These are phyloP conservation scores for Pocillopora meandrina DNA, from an alignment of 92 coral and sea anemone genomes.

Conservation along the genomic window DNA sequence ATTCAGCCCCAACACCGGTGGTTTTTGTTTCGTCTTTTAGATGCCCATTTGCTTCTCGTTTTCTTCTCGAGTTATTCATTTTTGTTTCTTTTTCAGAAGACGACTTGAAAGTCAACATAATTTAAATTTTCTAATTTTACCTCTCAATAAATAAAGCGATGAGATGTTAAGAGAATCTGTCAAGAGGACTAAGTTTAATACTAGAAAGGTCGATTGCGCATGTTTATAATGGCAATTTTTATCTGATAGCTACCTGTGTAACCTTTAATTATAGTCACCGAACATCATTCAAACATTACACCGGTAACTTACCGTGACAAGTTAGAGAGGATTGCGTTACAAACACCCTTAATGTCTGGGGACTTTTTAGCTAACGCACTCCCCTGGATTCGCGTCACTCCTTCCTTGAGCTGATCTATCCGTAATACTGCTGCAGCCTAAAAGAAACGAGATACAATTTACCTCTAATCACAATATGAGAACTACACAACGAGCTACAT, in stretches of 20 bases:
- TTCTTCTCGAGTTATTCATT: conserved; percentile 9
- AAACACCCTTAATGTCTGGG: conserved; percentile 13
- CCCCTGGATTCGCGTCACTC: conserved; percentile 10
- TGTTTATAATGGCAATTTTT: background rate
- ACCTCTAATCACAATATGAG: too few species aligned
- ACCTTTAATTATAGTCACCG: too few species aligned
- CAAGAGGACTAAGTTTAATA: too few species aligned
- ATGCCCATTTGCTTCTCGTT: conserved; percentile 17
- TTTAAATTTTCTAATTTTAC: background rate
- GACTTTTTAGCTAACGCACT: conserved; percentile 23
- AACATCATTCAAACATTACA: too few species aligned
- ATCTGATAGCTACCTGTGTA: too few species aligned
- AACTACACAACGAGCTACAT: too few species aligned
- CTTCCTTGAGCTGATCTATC: conserved; percentile 14
- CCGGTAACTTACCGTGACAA: conserved; percentile 34
- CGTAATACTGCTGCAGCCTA: conserved; percentile 14
- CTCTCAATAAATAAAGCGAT: background rate
- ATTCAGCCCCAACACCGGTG: background rate
- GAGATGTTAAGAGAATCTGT: background rate
- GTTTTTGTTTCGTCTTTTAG: background rate
- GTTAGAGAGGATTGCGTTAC: conserved; percentile 11
- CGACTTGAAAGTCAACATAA: background rate
- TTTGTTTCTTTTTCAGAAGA: background rate
- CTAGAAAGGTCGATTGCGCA: too few species aligned
- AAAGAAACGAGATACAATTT: background rate